phyloP scores from a whole-genome alignment of 2,113 vertebrate genomes.

The Pseudopipra pipra region DNA sequence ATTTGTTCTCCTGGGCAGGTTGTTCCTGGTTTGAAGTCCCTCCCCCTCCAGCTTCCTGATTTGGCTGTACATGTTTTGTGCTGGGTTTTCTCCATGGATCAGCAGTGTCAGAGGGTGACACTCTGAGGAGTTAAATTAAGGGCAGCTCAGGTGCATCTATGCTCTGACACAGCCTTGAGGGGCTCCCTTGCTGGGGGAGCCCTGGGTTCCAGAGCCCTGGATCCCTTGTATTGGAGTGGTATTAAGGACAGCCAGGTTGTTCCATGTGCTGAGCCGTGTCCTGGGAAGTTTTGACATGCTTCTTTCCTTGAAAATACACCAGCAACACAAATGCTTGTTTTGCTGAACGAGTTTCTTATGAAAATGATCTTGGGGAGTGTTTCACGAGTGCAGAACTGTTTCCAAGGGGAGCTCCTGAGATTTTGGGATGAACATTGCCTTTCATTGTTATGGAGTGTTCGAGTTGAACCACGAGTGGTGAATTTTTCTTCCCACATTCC shows the following conservation, averaged over 20 bases:
- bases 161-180: not conserved
- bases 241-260: not conserved
- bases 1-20: not conserved
- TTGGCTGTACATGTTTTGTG: not conserved
- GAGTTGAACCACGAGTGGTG: not conserved
- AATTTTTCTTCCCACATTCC: not conserved
- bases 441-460: not conserved
- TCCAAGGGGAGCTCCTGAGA: not conserved
- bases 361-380: not conserved
- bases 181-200: not conserved
- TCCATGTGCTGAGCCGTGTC: not conserved
- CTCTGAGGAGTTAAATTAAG: not conserved
- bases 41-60: not conserved
- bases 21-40: not conserved
- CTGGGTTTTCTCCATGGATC: not conserved
- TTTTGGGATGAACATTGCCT: not conserved
- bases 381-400: fast-evolving
- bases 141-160: not conserved
- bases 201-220: not conserved
- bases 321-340: not conserved
- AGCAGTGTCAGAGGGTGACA: not conserved
- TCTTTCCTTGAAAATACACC: not conserved
- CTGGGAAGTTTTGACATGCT: not conserved
- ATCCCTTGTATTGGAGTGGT: not conserved
- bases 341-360: not conserved